Conservation (phyloP, 2,797 vertebrate genomes). For the Cryptoprocta ferox region DNA sequence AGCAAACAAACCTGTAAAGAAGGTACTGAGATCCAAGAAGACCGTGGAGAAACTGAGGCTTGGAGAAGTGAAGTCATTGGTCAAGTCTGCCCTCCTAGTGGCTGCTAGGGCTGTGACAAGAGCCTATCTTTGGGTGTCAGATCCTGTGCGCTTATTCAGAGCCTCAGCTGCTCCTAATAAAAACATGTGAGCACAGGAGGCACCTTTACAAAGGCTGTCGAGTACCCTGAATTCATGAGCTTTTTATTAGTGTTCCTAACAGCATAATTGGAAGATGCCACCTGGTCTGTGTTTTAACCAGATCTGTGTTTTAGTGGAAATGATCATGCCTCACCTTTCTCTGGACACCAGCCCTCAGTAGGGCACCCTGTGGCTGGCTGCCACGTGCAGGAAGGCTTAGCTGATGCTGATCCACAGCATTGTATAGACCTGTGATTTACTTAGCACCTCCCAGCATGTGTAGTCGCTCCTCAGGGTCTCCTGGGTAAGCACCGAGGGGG, state of each 20-base stretch:
- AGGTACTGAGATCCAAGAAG: not conserved
- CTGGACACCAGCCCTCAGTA: not conserved
- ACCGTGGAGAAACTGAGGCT: not conserved
- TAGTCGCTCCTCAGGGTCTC: not conserved
- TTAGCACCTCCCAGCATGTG: not conserved
- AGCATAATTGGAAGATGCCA: not conserved
- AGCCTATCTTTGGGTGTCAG: not conserved
- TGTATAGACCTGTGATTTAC: not conserved
- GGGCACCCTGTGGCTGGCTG: not conserved
- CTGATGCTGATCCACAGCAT: not conserved
- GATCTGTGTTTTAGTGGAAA: not conserved
- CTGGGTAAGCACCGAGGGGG: not conserved
- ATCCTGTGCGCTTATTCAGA: not conserved
- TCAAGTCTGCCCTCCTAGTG: accelerated
- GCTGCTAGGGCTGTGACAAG: not conserved
- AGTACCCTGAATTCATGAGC: not conserved
- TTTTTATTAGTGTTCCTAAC: not conserved
- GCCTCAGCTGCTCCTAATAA: not conserved
- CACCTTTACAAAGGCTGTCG: not conserved
- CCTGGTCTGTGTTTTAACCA: not conserved
- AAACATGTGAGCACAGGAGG: not conserved
- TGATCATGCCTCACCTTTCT: not conserved
- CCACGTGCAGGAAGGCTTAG: not conserved
- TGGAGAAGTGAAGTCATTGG: not conserved
- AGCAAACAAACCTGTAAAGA: not conserved